These are phyloP conservation scores for Chaetodon trifascialis DNA, from an alignment of 2,113 vertebrate species.

Conservation along the genomic window DNA sequence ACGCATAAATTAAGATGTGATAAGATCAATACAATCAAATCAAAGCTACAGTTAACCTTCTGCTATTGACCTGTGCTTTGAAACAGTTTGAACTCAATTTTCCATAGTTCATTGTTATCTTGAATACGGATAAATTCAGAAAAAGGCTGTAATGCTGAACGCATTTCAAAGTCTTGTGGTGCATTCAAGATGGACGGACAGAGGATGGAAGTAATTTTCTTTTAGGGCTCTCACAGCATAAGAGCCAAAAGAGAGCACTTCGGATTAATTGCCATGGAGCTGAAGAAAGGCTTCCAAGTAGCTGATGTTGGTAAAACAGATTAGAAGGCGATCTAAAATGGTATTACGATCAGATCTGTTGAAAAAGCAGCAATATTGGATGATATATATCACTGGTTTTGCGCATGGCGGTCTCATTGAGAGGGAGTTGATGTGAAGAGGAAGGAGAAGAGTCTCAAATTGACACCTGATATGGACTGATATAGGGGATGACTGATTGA, in stretches of 20 bases:
- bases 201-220: slow-evolving; percentile 48
- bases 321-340: slow-evolving; percentile 12
- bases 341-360: background rate
- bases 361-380: background rate
- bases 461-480: slow-evolving; percentile 4
- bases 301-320: slow-evolving; percentile 36
- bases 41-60: background rate
- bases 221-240: slow-evolving; percentile 41
- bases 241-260: slow-evolving; percentile 44
- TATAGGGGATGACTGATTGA: background rate
- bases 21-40: background rate
- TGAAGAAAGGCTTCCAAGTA: slow-evolving; percentile 34
- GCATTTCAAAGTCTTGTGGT: background rate
- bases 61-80: background rate
- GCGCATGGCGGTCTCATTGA: background rate
- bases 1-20: background rate
- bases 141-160: background rate
- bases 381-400: background rate
- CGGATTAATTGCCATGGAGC: slow-evolving; percentile 45
- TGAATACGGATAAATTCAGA: slow-evolving; percentile 2
- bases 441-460: background rate
- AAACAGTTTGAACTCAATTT: slow-evolving; percentile 6
- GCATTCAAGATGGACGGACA: slow-evolving; percentile 3
- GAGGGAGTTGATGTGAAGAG: background rate
- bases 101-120: background rate